Evolutionary conservation across 1,140 invertebrate genomes (phyloP).

Genomic region (Melanaphis sacchari): DNA sequence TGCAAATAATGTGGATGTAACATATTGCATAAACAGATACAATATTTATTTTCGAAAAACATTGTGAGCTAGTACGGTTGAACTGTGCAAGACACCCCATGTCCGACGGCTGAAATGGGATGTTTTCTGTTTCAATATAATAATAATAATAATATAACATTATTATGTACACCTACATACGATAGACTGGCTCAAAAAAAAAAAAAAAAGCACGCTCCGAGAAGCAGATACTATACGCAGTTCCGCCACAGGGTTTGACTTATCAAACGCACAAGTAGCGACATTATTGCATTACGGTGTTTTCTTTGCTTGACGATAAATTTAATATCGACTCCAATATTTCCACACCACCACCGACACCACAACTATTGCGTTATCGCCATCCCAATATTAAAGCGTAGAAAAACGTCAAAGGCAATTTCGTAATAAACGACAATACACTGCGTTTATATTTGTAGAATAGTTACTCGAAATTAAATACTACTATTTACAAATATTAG

Average conservation of each 20-base stretch:
- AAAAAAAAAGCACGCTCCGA: background rate
- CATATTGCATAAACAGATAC: background rate
- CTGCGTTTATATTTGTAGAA: background rate
- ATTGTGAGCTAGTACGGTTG: background rate
- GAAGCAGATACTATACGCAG: background rate
- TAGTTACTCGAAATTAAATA: background rate
- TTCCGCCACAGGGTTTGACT: slow-evolving; percentile 29
- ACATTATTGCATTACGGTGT: slow-evolving; percentile 39
- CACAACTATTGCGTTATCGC: background rate
- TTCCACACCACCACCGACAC: background rate
- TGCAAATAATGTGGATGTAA: background rate
- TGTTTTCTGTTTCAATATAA: slow-evolving; percentile 15
- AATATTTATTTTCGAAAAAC: background rate
- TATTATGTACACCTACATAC: background rate
- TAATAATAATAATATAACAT: background rate
- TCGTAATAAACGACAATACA: background rate
- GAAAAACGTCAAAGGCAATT: background rate
- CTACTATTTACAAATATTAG: background rate
- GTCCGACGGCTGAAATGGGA: background rate
- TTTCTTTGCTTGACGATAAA: slow-evolving; percentile 41
- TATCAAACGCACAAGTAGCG: slow-evolving; percentile 38
- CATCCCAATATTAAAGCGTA: background rate
- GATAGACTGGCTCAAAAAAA: background rate
- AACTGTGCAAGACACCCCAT: background rate
- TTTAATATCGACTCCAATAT: slow-evolving; percentile 38